phyloP scores from a whole-genome alignment of 2,797 vertebrate genomes.

The Coranthus polyacanthus region DNA sequence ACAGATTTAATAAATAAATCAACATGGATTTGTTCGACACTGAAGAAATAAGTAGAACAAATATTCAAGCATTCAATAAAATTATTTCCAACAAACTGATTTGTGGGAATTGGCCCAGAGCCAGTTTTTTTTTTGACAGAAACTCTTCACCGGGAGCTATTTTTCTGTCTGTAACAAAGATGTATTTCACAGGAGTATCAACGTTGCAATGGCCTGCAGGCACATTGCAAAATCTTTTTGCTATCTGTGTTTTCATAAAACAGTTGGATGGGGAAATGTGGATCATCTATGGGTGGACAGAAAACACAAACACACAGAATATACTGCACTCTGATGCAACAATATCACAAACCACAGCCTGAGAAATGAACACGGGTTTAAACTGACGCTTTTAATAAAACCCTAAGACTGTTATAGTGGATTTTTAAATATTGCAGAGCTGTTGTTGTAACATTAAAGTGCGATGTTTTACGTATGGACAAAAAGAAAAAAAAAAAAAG shows the following conservation, averaged over 20 bases:
- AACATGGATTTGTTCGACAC: constrained; percentile 7
- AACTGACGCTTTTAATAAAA: too few relatives aligned
- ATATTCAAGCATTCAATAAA: constrained; percentile 14
- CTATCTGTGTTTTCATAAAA: constrained; percentile 9
- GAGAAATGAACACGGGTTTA: constrained; percentile 11
- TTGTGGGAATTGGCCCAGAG: constrained; percentile 24
- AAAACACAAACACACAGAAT: constrained; percentile 39
- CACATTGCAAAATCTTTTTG: constrained; percentile 33
- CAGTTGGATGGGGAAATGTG: constrained; percentile 11
- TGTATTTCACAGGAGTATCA: constrained; percentile 42
- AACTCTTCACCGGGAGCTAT: constrained; percentile 42
- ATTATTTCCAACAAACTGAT: constrained; percentile 34
- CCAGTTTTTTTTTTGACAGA: constrained; percentile 43
- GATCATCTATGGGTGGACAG: constrained; percentile 12
- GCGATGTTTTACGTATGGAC: background rate
- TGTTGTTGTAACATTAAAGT: background rate
- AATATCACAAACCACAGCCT: constrained; percentile 4
- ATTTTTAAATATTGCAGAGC: constrained; percentile 11
- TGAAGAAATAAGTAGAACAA: constrained; percentile 8
- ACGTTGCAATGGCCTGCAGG: constrained; percentile 32
- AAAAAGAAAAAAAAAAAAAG: constrained; percentile 39
- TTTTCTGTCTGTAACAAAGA: constrained; percentile 58
- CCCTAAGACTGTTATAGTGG: background rate
- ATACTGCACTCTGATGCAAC: background rate
- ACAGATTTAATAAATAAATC: constrained; percentile 23